phyloP scores from a whole-genome alignment of 1,140 invertebrate genomes.

The Ceratina japonica region DNA sequence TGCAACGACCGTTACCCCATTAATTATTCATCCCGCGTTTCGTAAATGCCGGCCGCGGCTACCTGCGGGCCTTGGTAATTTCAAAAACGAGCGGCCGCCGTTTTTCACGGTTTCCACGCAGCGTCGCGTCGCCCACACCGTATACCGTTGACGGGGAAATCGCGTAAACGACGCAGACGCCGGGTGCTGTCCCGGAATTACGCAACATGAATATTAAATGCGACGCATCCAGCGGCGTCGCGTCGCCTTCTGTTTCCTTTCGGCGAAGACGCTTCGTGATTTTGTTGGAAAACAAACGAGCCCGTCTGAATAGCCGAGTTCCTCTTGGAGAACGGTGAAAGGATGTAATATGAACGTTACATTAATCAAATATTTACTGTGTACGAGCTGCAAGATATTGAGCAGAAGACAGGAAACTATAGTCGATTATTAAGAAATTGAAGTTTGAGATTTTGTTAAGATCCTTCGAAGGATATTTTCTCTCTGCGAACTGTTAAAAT shows the following conservation, averaged over 20 bases:
- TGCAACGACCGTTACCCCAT: conserved; percentile 23
- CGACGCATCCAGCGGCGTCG: conserved; percentile 6
- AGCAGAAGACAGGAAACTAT: too few species aligned
- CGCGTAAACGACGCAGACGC: not conserved
- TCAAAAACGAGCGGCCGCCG: conserved; percentile 24
- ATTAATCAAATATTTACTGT: too few species aligned
- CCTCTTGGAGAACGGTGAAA: not conserved
- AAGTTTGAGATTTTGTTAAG: not conserved
- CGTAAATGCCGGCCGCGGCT: conserved; percentile 52
- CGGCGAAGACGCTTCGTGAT: not conserved
- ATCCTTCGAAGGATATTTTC: not conserved
- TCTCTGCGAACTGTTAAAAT: not conserved
- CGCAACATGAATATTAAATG: conserved; percentile 55
- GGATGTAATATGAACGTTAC: not conserved
- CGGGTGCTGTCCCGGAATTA: conserved; percentile 26
- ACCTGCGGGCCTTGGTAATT: conserved; percentile 38
- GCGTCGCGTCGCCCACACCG: not conserved
- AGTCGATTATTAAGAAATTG: too few species aligned
- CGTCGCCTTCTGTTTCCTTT: not conserved
- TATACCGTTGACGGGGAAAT: too few species aligned
- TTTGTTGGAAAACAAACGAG: not conserved
- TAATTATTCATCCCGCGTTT: conserved; percentile 60
- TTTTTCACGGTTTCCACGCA: conserved; percentile 46
- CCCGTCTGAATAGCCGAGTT: not conserved
- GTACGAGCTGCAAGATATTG: too few species aligned